Evolutionary conservation across 2,888 invertebrate genomes (phyloP).

Genomic region (Piscicola geometra): DNA sequence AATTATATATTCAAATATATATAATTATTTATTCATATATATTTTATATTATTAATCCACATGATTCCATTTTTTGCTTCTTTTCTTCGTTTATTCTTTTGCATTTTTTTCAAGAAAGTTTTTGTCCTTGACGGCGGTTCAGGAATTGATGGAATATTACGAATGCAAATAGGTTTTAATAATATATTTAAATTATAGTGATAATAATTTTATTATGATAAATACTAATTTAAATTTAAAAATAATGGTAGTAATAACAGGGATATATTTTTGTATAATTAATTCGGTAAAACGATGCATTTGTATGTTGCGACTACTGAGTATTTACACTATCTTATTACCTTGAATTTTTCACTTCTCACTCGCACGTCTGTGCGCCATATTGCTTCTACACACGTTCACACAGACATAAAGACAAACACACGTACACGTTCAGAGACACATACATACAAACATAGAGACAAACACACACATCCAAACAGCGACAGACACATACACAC

Average conservation of each 20-base stretch:
- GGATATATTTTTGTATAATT: no score
- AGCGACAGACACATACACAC: constrained; percentile 25
- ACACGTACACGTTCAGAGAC: constrained; percentile 18
- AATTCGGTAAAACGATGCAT: no score
- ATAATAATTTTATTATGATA: no score
- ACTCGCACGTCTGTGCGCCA: not conserved
- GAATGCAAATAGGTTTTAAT: no score
- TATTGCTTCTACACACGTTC: constrained; percentile 13
- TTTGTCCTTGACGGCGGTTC: no score
- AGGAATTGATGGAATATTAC: no score
- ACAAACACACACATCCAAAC: constrained; percentile 23
- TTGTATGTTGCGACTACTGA: no score
- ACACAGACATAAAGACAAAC: constrained; percentile 9
- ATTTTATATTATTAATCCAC: constrained; percentile 32
- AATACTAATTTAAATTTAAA: no score
- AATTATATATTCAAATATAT: constrained; percentile 8
- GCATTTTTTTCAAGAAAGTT: not conserved
- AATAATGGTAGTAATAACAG: no score
- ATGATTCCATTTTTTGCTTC: constrained; percentile 30
- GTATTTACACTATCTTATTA: no score
- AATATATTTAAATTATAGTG: no score
- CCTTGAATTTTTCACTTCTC: not conserved
- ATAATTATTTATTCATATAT: constrained; percentile 18
- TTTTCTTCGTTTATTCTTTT: constrained; percentile 30
- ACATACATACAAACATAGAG: constrained; percentile 30